Base-by-base conservation (phyloP, 2,888 invertebrate species). In the Hymenopus coronatus region DNA sequence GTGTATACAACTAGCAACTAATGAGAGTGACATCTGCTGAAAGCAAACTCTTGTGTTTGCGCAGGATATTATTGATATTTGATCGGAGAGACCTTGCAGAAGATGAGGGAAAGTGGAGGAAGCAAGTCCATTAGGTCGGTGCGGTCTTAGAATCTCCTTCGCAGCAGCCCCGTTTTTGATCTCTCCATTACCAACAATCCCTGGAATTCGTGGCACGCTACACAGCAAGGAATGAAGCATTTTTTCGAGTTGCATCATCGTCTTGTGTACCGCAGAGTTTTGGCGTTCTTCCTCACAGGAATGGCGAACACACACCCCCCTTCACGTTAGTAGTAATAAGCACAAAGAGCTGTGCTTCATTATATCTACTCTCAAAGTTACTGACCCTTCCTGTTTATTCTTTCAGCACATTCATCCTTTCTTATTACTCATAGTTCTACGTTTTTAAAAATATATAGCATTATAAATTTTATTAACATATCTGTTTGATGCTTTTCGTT, bases 161-260 rank as follows among this genome's bases (percentile, higher is more conserved):
- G 20, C 54, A 70, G 54, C 54, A 70, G 54, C 54, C 54, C 54
- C 54, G 86, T 88, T 88, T 88, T 88, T 88, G 88, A 88, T 84
- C 84, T 88, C 88, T 88, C 88, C 84, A 88, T 88, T 88, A 88
- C 84, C 25, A 81, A 84, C 84, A 85, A 88, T 88, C 84, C 88
- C 70, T 70, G 81, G 85, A 83, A 88, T 88, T 88, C 88, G 84
- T 83, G 33, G 70, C 84, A 84, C 54, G 81, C 84, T 70, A 70
- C 54, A 70, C 54, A 70, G 84, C 84, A 84, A 83, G 46, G 86
- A 46, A 54, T 54, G 86, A 46, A 87, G 81, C 25, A 82, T 87
- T 87, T 84, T 85, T 87, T 82, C 28, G 82, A 87, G 81, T 82
- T 82, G 30, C 33, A 25, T 33, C 87, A 30, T 82, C 82, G 28